Evolutionary conservation across 2,113 vertebrate genomes (phyloP), one percentile per base, ranked within the genome.

Genomic region (Manacus vitellinus): DNA sequence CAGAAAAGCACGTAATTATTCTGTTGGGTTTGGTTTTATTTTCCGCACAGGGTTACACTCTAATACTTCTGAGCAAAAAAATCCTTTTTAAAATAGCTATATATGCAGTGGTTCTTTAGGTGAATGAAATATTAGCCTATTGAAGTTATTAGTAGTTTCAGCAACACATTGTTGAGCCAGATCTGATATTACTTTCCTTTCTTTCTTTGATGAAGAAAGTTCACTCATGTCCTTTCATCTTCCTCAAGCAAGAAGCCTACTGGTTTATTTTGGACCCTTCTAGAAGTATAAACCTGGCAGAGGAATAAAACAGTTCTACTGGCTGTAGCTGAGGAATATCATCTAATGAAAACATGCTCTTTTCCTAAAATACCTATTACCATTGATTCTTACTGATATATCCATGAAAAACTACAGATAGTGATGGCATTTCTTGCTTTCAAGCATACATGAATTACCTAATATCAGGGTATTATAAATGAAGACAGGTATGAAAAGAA

Each of bases 1-100:
- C 31, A 66, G 51, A 80, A 73, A 89, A 47, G 7, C 0, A 0
- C 9, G 4, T 10, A 12, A 25, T 10, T 49, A 3, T 51, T 78
- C 39, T 52, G 5, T 19, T 65, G 9, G 10, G 9, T 78, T 82
- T 41, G 10, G 6, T 49, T 59, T 54, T 67, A 17, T 28, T 4
- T 43, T 72, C 15, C 75, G 8, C 28, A 39, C 4, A 61, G 22
- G 8, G 5, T 11, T 41, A 31, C 13, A 24, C 41, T 73, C 6
- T 68, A 52, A 35, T 28, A 37, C 3, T 85, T 79, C 28, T 41
- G 15, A 85, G 43, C 13, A 66, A 61, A 55, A 37, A 27, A 5
- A 4, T 14, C 22, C 9, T n/a, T 55, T 44, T 51, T 44, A 27
- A 87, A 59, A n/a, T 35, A 14, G 4, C 4, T 61, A 39, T 1